A percentile compares a stretch with the other conserved stretches of the same genome.
These are phyloP conservation scores for Calonectris borealis DNA, from an alignment of 2,113 vertebrate genomes.

Conservation along the genomic window DNA sequence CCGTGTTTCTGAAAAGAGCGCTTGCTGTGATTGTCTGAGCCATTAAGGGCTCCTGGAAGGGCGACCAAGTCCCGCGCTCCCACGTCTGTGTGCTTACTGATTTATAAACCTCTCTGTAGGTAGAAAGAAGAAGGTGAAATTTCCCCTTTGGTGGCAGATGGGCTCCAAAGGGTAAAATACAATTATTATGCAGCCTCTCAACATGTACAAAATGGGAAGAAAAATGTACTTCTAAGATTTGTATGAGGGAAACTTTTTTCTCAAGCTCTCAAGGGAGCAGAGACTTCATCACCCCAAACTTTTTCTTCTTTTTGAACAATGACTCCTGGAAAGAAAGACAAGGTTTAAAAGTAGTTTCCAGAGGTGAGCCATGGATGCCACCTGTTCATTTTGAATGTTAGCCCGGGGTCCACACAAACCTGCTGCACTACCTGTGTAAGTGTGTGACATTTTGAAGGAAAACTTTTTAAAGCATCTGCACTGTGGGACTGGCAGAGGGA, in stretches of 20 bases:
- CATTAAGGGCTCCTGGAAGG: constrained; percentile 39
- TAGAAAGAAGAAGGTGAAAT: constrained; percentile 56
- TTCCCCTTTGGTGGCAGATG: constrained; percentile 42
- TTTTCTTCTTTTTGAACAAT: constrained; percentile 26
- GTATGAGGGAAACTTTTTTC: constrained; percentile 25
- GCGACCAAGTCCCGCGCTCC: neutral
- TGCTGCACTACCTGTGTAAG: neutral
- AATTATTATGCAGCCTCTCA: constrained; percentile 55
- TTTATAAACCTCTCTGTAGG: constrained; percentile 56
- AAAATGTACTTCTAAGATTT: constrained; percentile 27
- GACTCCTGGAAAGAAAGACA: neutral
- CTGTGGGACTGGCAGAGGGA: neutral
- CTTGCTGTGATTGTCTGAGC: constrained; percentile 17
- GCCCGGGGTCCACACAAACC: neutral
- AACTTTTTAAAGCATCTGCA: neutral
- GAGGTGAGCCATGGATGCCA: neutral
- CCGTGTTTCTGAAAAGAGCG: constrained; percentile 49
- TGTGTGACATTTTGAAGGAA: neutral
- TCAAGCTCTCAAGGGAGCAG: neutral
- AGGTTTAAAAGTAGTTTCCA: neutral
- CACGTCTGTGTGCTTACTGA: neutral
- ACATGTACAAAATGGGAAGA: constrained; percentile 19
- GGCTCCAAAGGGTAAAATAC: constrained; percentile 37
- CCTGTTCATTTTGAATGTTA: neutral
- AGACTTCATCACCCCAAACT: constrained; percentile 14